Evolutionary conservation across 1,140 invertebrate genomes (phyloP).

Genomic region (Cotesia typhae): DNA sequence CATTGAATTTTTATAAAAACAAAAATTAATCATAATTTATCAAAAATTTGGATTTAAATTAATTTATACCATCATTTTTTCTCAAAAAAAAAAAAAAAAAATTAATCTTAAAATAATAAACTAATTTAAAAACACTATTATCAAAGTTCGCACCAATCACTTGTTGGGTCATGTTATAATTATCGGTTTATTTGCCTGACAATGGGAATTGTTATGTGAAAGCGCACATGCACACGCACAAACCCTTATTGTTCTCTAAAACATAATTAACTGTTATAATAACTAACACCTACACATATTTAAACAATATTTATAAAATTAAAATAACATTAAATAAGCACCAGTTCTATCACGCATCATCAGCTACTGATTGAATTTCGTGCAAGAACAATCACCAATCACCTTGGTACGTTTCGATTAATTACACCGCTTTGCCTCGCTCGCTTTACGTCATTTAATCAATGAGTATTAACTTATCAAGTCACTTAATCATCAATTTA

Average conservation of each 20-base stretch:
- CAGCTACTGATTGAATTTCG: slow-evolving; percentile 8
- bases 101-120: too few species aligned
- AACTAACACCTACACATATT: not conserved
- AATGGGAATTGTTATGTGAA: slow-evolving; percentile 26
- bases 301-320: slow-evolving; percentile 7
- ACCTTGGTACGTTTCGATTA: slow-evolving; percentile 2
- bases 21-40: too few species aligned
- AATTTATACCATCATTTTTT: not conserved
- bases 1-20: too few species aligned
- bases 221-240: slow-evolving; percentile 34
- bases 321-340: not conserved
- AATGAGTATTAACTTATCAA: not conserved
- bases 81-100: not conserved
- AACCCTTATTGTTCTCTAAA: not conserved
- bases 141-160: slow-evolving; percentile 11
- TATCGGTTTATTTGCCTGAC: slow-evolving; percentile 35
- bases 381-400: slow-evolving; percentile 13
- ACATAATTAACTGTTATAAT: not conserved
- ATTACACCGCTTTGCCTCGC: slow-evolving; percentile 8
- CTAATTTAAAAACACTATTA: not conserved
- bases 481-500: not conserved
- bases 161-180: slow-evolving; percentile 21
- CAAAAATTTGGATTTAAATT: too few species aligned
- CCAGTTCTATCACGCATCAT: too few species aligned
- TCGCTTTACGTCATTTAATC: not conserved